A percentile compares a stretch with the other conserved stretches of the same genome.
Conservation (phyloP, 92 coral and sea anemone genomes). For the Pocillopora meandrina region DNA sequence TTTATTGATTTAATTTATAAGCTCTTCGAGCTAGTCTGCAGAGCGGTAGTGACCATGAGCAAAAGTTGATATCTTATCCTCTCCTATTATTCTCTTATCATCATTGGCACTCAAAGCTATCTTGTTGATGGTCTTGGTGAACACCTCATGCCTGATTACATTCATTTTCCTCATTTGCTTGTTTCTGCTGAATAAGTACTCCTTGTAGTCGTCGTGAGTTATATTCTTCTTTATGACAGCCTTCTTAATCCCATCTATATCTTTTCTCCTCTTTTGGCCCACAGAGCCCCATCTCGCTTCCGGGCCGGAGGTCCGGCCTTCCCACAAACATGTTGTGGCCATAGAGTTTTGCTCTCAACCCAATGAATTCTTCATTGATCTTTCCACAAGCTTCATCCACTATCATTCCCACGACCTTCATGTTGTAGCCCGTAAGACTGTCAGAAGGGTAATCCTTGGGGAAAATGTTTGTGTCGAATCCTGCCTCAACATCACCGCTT, state of each 20-base stretch:
- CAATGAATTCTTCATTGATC: slow-evolving; percentile 29
- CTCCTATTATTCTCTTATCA: too few species aligned
- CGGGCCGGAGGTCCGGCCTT: too few species aligned
- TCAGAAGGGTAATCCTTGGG: slow-evolving; percentile 20
- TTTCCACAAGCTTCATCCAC: slow-evolving; percentile 20
- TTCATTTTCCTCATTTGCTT: slow-evolving; percentile 18
- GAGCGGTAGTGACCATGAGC: too few species aligned
- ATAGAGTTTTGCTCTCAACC: slow-evolving; percentile 43
- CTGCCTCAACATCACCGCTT: neutral
- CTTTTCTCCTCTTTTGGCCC: slow-evolving; percentile 11
- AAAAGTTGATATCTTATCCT: too few species aligned
- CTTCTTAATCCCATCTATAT: slow-evolving; percentile 21
- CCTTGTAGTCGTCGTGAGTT: slow-evolving; percentile 19
- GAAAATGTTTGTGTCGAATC: slow-evolving; percentile 24
- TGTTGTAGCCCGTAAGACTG: neutral
- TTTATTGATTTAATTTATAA: too few species aligned
- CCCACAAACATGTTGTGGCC: slow-evolving; percentile 16
- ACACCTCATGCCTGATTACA: neutral
- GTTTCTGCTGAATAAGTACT: slow-evolving; percentile 26
- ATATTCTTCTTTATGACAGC: slow-evolving; percentile 12
- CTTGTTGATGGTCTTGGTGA: too few species aligned
- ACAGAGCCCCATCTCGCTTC: too few species aligned
- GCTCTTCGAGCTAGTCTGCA: too few species aligned
- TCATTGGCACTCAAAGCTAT: too few species aligned
- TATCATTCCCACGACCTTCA: slow-evolving; percentile 19